phyloP scores from a whole-genome alignment of 2,888 invertebrate genomes.

The Hypercompe scribonia region DNA sequence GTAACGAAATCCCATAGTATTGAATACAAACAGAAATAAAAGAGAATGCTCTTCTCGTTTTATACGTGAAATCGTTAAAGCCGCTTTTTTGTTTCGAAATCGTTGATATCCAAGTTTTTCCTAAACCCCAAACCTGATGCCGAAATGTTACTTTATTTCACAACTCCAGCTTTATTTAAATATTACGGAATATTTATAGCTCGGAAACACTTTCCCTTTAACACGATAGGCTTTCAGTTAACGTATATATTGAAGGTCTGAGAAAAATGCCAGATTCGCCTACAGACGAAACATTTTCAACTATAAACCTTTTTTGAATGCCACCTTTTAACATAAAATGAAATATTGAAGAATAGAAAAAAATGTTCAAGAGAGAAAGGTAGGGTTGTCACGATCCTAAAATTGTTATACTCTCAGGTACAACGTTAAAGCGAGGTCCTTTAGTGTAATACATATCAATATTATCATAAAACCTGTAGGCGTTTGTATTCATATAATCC shows the following conservation, averaged over 20 bases:
- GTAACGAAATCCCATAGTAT: conserved; percentile 61
- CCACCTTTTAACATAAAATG: conserved; percentile 12
- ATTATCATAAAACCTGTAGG: conserved; percentile 34
- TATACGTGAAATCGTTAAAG: conserved; percentile 54
- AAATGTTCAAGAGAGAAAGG: conserved; percentile 1
- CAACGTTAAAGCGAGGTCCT: conserved; percentile 24
- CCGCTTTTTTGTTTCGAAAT: conserved; percentile 45
- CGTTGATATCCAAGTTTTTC: conserved; percentile 43
- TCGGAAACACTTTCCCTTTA: conserved; percentile 28
- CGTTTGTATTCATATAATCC: conserved; percentile 34
- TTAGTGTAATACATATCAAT: conserved; percentile 35
- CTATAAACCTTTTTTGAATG: conserved; percentile 1
- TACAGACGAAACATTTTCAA: background rate
- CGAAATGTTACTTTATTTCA: conserved; percentile 45
- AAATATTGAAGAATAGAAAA: background rate
- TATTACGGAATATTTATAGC: conserved; percentile 29
- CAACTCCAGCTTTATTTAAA: conserved; percentile 36
- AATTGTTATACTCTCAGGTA: conserved; percentile 17
- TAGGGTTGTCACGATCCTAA: conserved; percentile 15
- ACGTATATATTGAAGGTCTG: conserved; percentile 4
- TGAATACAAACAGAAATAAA: conserved; percentile 55
- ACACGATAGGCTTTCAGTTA: conserved; percentile 11
- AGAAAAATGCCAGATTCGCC: conserved; percentile 4
- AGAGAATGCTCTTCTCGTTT: conserved; percentile 48
- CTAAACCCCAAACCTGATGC: conserved; percentile 34